Evolutionary conservation across 1,140 invertebrate genomes (phyloP).

Genomic region (Trachymyrmex cornetzi): DNA sequence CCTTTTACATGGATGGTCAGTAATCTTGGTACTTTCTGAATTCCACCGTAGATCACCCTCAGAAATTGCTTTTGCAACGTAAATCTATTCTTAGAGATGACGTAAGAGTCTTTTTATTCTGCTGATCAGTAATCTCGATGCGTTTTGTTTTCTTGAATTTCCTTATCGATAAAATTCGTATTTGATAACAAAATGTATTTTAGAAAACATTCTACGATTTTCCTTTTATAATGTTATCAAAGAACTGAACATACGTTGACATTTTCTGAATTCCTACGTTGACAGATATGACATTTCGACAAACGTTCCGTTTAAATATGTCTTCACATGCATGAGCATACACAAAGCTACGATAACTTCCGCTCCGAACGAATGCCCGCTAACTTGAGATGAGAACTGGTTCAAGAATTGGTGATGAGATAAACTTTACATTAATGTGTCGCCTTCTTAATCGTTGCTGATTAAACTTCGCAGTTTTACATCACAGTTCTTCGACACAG

Average conservation of each 20-base stretch:
- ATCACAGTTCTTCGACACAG: slow-evolving; percentile 59
- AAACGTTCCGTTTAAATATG: not conserved
- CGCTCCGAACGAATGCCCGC: slow-evolving; percentile 22
- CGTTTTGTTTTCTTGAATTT: not conserved
- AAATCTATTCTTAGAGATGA: not conserved
- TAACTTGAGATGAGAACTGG: not conserved
- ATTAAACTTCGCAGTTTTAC: slow-evolving; percentile 48
- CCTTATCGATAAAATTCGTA: not conserved
- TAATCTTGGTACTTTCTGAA: not conserved
- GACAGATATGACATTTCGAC: not conserved
- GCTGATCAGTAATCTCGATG: not conserved
- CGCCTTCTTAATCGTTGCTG: slow-evolving; percentile 10
- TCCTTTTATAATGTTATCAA: not conserved
- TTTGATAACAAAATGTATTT: not conserved
- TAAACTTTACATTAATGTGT: slow-evolving; percentile 50
- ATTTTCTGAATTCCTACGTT: not conserved
- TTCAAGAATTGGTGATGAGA: slow-evolving; percentile 41
- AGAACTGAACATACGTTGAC: not conserved
- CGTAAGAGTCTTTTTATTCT: not conserved
- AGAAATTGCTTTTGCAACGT: slow-evolving; percentile 1
- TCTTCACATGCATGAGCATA: not conserved
- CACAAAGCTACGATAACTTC: not conserved
- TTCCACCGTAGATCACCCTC: not conserved
- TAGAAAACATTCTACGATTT: not conserved
- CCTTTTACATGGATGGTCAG: not conserved